Conservation (phyloP, 2,888 invertebrate species). For the Marasmarcha lunaedactyla region DNA sequence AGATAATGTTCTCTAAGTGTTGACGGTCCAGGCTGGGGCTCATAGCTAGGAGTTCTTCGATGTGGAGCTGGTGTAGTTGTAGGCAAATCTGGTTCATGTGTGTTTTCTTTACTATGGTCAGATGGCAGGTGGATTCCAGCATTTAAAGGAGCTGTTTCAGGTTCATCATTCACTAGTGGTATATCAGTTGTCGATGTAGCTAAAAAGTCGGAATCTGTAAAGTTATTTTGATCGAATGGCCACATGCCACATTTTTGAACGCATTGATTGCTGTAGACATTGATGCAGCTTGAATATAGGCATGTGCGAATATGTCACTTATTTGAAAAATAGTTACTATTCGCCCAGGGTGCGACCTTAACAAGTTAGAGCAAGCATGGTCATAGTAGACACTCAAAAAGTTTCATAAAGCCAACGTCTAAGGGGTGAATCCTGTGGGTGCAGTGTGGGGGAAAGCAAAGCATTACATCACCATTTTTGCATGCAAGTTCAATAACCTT, state of each 20-base stretch:
- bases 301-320: constrained; percentile 16
- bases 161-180: background rate
- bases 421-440: constrained; percentile 13
- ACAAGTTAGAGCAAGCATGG: constrained; percentile 16
- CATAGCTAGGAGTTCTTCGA: background rate
- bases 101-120: background rate
- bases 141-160: background rate
- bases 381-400: constrained; percentile 16
- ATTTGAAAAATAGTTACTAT: constrained; percentile 16
- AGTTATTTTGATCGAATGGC: background rate
- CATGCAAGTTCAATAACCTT: constrained; percentile 14
- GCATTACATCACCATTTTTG: constrained; percentile 14
- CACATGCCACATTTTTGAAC: background rate
- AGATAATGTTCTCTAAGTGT: too few species aligned
- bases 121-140: background rate
- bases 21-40: background rate
- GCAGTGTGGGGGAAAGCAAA: constrained; percentile 19
- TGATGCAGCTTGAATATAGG: constrained; percentile 16
- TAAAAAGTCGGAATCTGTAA: background rate
- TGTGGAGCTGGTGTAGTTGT: background rate
- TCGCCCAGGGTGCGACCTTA: constrained; percentile 17
- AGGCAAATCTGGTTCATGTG: background rate
- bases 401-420: constrained; percentile 18
- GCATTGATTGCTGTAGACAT: constrained; percentile 9
- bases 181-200: background rate